Conservation (phyloP, 2,888 invertebrate genomes). For the Strigamia maritima region DNA sequence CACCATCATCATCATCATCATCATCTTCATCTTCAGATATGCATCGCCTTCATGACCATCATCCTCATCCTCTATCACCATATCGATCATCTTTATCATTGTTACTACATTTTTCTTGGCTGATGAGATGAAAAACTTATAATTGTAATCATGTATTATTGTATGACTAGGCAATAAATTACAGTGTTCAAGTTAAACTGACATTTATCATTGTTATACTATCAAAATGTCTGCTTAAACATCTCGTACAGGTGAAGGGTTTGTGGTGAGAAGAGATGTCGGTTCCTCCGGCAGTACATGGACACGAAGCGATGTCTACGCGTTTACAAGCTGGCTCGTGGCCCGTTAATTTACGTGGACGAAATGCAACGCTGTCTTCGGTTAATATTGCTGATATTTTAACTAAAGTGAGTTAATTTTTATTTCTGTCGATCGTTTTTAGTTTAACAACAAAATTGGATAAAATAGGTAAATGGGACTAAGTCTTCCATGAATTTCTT, state of each 20-base stretch:
- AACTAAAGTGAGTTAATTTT: not conserved
- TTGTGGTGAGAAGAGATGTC: too few species aligned
- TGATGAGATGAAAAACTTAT: slow-evolving; percentile 22
- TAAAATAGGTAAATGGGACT: not conserved
- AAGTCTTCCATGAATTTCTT: not conserved
- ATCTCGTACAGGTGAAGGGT: too few species aligned
- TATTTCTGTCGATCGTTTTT: not conserved
- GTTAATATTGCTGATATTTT: not conserved
- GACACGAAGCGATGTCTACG: not conserved
- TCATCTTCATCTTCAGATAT: not conserved
- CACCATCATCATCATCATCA: not conserved
- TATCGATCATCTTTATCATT: slow-evolving; percentile 23
- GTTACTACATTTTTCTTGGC: slow-evolving; percentile 16
- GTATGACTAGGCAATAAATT: slow-evolving; percentile 23
- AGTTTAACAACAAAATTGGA: not conserved
- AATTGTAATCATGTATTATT: slow-evolving; percentile 16
- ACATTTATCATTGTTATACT: too few species aligned
- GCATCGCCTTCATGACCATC: not conserved
- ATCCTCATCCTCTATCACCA: slow-evolving; percentile 8
- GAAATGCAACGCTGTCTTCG: not conserved
- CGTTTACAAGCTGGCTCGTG: not conserved
- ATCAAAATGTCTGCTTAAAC: too few species aligned
- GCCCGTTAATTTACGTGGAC: not conserved
- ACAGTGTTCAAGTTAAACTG: slow-evolving; percentile 23
- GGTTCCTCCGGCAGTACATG: not conserved